Base-by-base conservation (phyloP, 1,140 invertebrate species). In the Calephelis virginiensis region DNA sequence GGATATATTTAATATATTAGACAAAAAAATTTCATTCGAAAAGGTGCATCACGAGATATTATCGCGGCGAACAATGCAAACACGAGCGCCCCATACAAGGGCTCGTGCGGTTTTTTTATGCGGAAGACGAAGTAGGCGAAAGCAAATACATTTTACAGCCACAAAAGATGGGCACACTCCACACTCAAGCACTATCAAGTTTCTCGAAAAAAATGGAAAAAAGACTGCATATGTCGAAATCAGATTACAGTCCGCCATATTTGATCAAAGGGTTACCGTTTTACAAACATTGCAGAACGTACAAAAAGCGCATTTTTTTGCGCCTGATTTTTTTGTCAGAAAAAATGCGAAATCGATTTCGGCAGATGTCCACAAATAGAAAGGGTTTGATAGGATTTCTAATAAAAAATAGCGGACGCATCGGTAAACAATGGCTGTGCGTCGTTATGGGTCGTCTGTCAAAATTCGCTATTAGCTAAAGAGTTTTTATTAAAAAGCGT, bases 321-420 rank as follows among this genome's bases (percentile, higher is more conserved):
- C 82, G 75, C 73, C 81, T 75, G 81, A 64, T 67, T 79, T 82
- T 82, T 78, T 76, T 70, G 62, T 68, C 53, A 49, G 63, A 79
- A 89, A 89, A 88, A 90, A 85, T 85, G 87, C 87, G 81, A 88
- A 89, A 88, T 89, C 80, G 82, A 89, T 89, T 87, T 88, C 81
- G 81, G 86, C 88, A 90, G 88, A 89, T 90, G 88, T 89, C 86
- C 81, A 80, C 81, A 83, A 82, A 86, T 84, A 88, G 81, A 89
- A 89, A 88, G 85, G 86, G 84, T 88, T 90, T 88, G 84, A 88
- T 90, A 76, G 76, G 74, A 64, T 81, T 87, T 85, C 81, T 49
- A 70, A 69, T 77, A 86, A 89, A 89, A 90, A 90, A 88, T 77
- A 66, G 75, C 81, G 73, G 76, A 79, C 75, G 77, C 77, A 81